Percentiles rank a stretch among this genome's conserved stretches.
Conservation (phyloP, 1,140 invertebrate species). For the Andricus grossulariae region DNA sequence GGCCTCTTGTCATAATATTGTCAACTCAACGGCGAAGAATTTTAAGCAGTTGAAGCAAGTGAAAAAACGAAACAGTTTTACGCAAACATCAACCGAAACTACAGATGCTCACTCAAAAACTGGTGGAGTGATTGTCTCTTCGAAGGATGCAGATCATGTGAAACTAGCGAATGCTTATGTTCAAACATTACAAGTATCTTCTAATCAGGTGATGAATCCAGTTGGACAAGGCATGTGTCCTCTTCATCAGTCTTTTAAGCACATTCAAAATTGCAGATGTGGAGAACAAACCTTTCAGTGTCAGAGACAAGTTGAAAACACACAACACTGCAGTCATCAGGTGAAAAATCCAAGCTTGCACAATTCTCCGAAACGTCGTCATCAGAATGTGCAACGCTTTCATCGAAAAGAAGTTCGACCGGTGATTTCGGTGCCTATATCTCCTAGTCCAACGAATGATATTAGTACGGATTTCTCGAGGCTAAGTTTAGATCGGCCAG, state of each 20-base stretch:
- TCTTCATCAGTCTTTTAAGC: slow-evolving; percentile 39
- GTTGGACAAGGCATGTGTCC: slow-evolving; percentile 37
- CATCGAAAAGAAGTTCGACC: slow-evolving; percentile 26
- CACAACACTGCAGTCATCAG: not conserved
- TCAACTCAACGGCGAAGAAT: not conserved
- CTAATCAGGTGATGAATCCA: not conserved
- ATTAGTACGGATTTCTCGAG: not conserved
- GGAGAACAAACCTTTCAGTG: slow-evolving; percentile 34
- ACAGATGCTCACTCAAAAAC: slow-evolving; percentile 62
- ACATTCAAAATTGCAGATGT: slow-evolving; percentile 37
- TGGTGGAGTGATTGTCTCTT: slow-evolving; percentile 66
- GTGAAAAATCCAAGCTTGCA: not conserved
- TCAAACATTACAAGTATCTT: slow-evolving; percentile 51
- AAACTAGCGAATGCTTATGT: slow-evolving; percentile 51
- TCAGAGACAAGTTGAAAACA: not conserved
- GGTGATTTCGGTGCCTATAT: not conserved
- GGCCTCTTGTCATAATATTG: slow-evolving; percentile 51
- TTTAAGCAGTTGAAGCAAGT: slow-evolving; percentile 47
- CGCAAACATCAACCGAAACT: slow-evolving; percentile 61
- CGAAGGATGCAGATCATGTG: slow-evolving; percentile 36
- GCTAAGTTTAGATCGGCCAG: slow-evolving; percentile 33
- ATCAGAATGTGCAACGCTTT: not conserved
- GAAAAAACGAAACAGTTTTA: slow-evolving; percentile 68
- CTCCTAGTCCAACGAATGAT: not conserved
- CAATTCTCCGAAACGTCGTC: slow-evolving; percentile 31